phyloP scores from a whole-genome alignment of 1,140 invertebrate genomes.

The Sinella curviseta region DNA sequence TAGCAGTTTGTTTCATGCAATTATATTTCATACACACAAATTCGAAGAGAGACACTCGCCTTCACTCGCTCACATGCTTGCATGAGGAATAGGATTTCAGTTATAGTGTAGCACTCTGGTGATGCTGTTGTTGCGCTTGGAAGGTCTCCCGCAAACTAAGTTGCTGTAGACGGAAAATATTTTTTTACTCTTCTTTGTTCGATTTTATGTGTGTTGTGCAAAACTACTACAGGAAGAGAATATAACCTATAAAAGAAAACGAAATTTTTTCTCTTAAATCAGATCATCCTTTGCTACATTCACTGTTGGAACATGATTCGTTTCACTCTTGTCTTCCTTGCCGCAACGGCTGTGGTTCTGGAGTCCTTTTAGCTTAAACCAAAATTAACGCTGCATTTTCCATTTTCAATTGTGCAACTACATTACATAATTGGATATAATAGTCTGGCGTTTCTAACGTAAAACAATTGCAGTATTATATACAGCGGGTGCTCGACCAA shows the following conservation, averaged over 20 bases:
- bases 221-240: no score
- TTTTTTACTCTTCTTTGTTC: not conserved
- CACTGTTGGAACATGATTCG: slow-evolving; percentile 6
- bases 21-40: not conserved
- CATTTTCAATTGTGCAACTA: not conserved
- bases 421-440: not conserved
- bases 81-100: not conserved
- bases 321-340: not conserved
- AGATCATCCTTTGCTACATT: not conserved
- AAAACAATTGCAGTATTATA: no score
- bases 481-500: no score
- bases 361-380: not conserved
- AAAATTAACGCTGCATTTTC: no score
- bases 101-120: not conserved
- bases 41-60: not conserved
- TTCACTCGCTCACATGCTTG: not conserved
- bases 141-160: not conserved
- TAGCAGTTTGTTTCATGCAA: not conserved
- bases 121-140: not conserved
- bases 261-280: not conserved
- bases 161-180: not conserved
- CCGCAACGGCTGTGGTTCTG: not conserved
- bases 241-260: no score
- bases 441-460: not conserved
- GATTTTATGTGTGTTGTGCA: not conserved